These are phyloP conservation scores for Babyrousa celebensis DNA, from an alignment of 2,797 vertebrate species.

Conservation along the genomic window DNA sequence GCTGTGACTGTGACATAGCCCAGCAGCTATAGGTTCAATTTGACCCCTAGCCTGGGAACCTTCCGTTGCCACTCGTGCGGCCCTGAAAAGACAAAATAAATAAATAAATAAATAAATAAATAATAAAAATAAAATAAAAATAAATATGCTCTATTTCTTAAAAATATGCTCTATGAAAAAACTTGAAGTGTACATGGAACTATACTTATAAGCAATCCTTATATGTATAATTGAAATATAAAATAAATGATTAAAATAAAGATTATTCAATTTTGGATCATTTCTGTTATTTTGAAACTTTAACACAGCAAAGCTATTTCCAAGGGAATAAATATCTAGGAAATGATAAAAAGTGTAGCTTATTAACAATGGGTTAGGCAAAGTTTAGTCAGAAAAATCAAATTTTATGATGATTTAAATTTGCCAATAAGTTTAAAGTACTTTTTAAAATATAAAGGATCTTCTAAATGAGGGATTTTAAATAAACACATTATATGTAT, in stretches of 20 bases:
- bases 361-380: background rate
- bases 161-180: background rate
- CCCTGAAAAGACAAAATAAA: too few relatives aligned
- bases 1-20: too few relatives aligned
- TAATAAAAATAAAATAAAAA: too few relatives aligned
- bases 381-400: background rate
- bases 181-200: background rate
- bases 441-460: background rate
- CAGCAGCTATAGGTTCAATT: too few relatives aligned
- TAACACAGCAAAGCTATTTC: background rate
- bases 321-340: background rate
- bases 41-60: too few relatives aligned
- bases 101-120: too few relatives aligned
- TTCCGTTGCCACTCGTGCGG: too few relatives aligned
- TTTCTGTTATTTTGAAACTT: background rate
- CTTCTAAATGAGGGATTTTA: background rate
- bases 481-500: background rate
- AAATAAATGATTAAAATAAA: background rate
- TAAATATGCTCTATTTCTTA: background rate
- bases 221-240: background rate
- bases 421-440: background rate
- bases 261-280: background rate
- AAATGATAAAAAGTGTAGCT: background rate
- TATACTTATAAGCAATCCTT: background rate
- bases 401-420: background rate